Percentiles rank a stretch among this genome's conserved stretches.
Conservation (phyloP, 2,888 invertebrate species). For the Leuctra nigra region DNA sequence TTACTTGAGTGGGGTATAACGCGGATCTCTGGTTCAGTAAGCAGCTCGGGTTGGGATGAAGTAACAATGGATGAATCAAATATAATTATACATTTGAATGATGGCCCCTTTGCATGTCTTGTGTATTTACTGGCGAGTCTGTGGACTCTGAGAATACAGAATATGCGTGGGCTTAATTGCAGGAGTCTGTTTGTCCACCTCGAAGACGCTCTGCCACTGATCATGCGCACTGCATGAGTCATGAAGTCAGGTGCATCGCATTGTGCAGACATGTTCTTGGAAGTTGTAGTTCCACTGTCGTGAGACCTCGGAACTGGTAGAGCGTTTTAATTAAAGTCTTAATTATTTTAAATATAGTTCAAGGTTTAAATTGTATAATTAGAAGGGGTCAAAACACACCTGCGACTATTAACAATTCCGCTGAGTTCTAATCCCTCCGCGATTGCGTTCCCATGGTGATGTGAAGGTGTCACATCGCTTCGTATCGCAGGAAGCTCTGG, state of each 20-base stretch:
- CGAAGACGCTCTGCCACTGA: too few relatives aligned
- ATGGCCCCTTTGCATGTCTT: conserved; percentile 15
- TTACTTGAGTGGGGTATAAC: conserved; percentile 10
- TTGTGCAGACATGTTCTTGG: too few relatives aligned
- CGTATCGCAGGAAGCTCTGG: background rate
- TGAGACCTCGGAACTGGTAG: background rate
- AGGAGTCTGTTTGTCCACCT: too few relatives aligned
- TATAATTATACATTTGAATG: conserved; percentile 14
- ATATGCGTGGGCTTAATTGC: too few relatives aligned
- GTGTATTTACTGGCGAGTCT: too few relatives aligned
- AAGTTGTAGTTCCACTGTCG: too few relatives aligned
- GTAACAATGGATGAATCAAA: conserved; percentile 18
- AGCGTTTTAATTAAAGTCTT: conserved; percentile 9
- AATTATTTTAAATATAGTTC: conserved; percentile 20
- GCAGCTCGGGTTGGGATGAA: background rate
- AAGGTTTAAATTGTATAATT: conserved; percentile 11
- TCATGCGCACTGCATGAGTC: too few relatives aligned
- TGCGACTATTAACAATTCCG: background rate
- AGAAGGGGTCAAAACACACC: conserved; percentile 10
- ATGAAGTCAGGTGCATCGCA: too few relatives aligned
- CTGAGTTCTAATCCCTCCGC: too few relatives aligned
- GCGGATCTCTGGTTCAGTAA: conserved; percentile 11
- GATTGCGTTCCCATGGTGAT: too few relatives aligned
- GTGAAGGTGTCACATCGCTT: background rate
- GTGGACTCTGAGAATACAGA: too few relatives aligned